Conservation (phyloP, 2,797 vertebrate genomes). For the Antennarius maculatus region DNA sequence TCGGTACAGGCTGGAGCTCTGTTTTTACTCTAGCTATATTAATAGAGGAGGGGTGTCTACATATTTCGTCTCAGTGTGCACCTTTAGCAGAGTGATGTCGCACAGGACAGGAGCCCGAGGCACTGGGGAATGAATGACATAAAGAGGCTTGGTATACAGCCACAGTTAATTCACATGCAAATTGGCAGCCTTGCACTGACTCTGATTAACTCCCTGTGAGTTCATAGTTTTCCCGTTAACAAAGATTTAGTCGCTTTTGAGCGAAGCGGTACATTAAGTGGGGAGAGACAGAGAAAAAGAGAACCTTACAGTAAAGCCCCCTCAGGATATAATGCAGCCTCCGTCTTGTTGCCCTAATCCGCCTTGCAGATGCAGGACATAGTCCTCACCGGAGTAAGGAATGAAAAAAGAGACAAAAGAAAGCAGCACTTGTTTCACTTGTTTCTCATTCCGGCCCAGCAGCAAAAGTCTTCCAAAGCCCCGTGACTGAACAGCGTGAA, state of each 20-base stretch:
- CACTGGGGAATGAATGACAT: slow-evolving; percentile 88
- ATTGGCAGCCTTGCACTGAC: slow-evolving; percentile 91
- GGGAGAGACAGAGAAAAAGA: slow-evolving; percentile 56
- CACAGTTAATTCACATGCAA: slow-evolving; percentile 95
- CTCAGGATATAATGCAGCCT: slow-evolving; percentile 89
- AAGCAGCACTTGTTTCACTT: slow-evolving; percentile 46
- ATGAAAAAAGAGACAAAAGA: slow-evolving; percentile 62
- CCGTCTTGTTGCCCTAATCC: slow-evolving; percentile 82
- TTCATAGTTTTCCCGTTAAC: slow-evolving; percentile 96
- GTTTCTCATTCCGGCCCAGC: slow-evolving; percentile 59
- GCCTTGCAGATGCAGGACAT: slow-evolving; percentile 72
- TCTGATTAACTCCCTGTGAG: slow-evolving; percentile 98
- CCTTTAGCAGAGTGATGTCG: slow-evolving; percentile 85
- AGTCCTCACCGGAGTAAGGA: slow-evolving; percentile 55
- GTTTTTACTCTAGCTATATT: neutral
- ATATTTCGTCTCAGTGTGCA: slow-evolving; percentile 36
- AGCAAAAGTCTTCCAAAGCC: slow-evolving; percentile 56
- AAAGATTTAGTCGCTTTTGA: slow-evolving; percentile 91
- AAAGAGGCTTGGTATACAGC: slow-evolving; percentile 85
- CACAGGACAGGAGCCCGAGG: slow-evolving; percentile 85
- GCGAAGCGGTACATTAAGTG: slow-evolving; percentile 74
- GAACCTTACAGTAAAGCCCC: slow-evolving; percentile 90
- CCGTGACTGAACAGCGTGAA: slow-evolving; percentile 50
- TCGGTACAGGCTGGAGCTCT: no score
- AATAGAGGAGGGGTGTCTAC: neutral